Evolutionary conservation across 2,888 invertebrate species (phyloP).

Genomic region (Phlogophora meticulosa): DNA sequence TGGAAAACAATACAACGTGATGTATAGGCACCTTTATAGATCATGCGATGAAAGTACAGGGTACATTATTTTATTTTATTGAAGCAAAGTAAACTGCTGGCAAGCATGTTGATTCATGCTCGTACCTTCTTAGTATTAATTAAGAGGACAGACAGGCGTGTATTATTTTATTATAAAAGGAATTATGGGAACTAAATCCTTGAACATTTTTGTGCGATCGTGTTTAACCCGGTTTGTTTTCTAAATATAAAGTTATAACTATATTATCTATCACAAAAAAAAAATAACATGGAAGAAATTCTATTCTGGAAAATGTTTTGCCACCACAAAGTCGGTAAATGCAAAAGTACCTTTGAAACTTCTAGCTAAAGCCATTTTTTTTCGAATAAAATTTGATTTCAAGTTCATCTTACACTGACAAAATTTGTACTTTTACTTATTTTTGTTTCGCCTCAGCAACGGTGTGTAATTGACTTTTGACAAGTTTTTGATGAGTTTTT

Average conservation of each 20-base stretch:
- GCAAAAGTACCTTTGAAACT: neutral
- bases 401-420: slow-evolving; percentile 21
- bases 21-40: slow-evolving; percentile 41
- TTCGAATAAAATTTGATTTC: slow-evolving; percentile 4
- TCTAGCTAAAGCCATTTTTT: neutral
- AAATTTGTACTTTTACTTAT: slow-evolving; percentile 56
- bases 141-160: too few relatives aligned
- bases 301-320: neutral
- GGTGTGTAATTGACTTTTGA: slow-evolving; percentile 74
- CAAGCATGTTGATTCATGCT: too few relatives aligned
- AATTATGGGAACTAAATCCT: slow-evolving; percentile 3
- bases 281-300: too few relatives aligned
- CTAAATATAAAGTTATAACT: too few relatives aligned
- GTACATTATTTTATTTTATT: slow-evolving; percentile 16
- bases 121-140: too few relatives aligned
- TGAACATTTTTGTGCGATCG: neutral
- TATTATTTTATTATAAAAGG: neutral
- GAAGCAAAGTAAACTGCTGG: neutral
- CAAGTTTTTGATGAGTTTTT: slow-evolving; percentile 76
- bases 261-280: too few relatives aligned
- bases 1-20: slow-evolving; percentile 42
- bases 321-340: neutral
- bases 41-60: slow-evolving; percentile 19
- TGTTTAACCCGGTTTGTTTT: too few relatives aligned
- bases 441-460: slow-evolving; percentile 64